Base-by-base conservation (phyloP, 2,113 vertebrate species). In the Tragulus kanchil region DNA sequence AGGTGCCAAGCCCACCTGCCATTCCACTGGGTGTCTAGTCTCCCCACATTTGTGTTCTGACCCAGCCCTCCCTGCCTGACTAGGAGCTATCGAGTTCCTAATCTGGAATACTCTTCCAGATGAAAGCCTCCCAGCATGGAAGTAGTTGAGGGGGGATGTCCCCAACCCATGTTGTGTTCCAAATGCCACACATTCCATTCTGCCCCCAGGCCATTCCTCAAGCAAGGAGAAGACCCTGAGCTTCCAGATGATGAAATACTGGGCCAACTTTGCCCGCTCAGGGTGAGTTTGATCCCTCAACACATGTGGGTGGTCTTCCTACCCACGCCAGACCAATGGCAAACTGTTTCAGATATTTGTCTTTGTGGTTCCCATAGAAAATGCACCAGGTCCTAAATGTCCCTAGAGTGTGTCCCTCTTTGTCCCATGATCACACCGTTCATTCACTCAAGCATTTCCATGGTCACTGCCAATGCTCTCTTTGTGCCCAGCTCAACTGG, bases 221-320 rank as follows among this genome's bases (percentile, higher is more conserved):
- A 73, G 42, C 42, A 98, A 98, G 1, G 99, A 99, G 83, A 98
- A 98, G 21, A 31, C 75, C 0, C 92, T 99, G 15, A 99, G 99
- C 82, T 97, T 97, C 94, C 98, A n/a, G 6, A 98, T 99, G 92
- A 99, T 99, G 99, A 94, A 97, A 81, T 99, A 99, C 96, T 99
- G 99, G 99, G 98, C 96, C 78, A 99, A 98, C 85, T 99, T 99
- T 97, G 98, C 98, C 56, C 98, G 97, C 16, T 98, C 93, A 45
- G 99, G 99, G 99, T 99, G 96, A 99, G 99, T 96, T 28, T 90
- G 52, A 12, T 62, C 61, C 48, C 65, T n/a, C 42, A 31, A 59
- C 62, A 36, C 8, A 26, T 26, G 64, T 52, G 31, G 50, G 45
- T 58, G 86, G 31, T 79, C 48, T 45, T 73, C 69, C 69, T 73